Base-by-base conservation (phyloP, 2,888 invertebrate genomes). In the Allacma fusca region DNA sequence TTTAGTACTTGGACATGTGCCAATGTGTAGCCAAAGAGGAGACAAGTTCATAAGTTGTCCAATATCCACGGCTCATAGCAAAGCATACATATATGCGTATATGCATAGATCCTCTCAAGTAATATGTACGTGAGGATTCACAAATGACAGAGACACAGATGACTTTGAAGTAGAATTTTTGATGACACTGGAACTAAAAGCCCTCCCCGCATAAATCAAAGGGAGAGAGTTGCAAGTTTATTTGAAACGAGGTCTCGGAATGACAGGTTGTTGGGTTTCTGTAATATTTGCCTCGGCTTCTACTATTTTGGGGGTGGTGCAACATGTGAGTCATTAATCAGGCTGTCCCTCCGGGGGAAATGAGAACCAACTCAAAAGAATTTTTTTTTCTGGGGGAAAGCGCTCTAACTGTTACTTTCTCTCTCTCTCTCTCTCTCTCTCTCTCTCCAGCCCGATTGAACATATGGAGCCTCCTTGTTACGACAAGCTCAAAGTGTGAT, bases 171-270 rank as follows among this genome's bases (percentile, higher is more conserved):
- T 50, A 9, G 50, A 50, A n/a, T 50, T 50, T 50, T 16, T 16
- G 19, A 50, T 50, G 50, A 50, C 50, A 50, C 50, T 50, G 19
- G 50, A 50, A 50, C 50, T 50, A 50, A n/a, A n/a, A 50, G 50
- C 16, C 19, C 1, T 50, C 4, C 9, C 9, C 1, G 50, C 50
- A 50, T 50, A 50, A 50, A 50, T 50, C 50, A 50, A 50, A 50
- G 50, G 4, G n/a, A n/a, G n/a, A n/a, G n/a, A 50, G 16, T 50
- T 50, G 50, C 50, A 50, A 50, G 19, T 50, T 50, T 16, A 50
- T 50, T 50, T 50, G 50, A 50, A n/a, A 50, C 50, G 50, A 50
- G 50, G 50, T 50, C 19, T 50, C n/a, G 1, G 2, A 50, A 50
- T 50, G 50, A 50, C 50, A 50, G 50, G 50, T 9, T 34, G 5